These are phyloP conservation scores for Eupithecia vulgata DNA, from an alignment of 2,888 invertebrate species.

Conservation along the genomic window DNA sequence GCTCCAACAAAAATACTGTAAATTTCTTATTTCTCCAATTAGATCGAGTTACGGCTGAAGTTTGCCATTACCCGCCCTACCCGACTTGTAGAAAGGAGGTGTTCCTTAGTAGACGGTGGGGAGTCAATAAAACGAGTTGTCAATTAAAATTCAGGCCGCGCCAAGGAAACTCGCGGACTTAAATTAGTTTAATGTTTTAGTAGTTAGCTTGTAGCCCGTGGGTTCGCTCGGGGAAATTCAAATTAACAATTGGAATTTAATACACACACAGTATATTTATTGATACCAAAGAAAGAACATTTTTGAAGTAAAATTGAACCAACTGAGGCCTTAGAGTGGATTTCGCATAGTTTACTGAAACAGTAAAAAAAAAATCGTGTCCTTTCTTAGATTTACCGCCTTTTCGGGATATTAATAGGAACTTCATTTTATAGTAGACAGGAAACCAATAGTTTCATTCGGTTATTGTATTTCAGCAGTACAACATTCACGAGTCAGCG, in stretches of 20 bases:
- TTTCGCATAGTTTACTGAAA: neutral
- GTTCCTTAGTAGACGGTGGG: slow-evolving; percentile 43
- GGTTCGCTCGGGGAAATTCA: neutral
- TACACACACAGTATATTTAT: neutral
- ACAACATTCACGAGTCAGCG: too few species aligned
- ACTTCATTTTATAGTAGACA: too few species aligned
- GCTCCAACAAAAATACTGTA: slow-evolving; percentile 5
- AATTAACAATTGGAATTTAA: neutral
- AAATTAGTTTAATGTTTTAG: slow-evolving; percentile 27
- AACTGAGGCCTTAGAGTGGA: too few species aligned
- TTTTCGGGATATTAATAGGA: too few species aligned
- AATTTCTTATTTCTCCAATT: slow-evolving; percentile 25
- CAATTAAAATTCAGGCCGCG: slow-evolving; percentile 51
- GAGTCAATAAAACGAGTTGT: slow-evolving; percentile 47
- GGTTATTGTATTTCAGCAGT: too few species aligned
- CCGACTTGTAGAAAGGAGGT: slow-evolving; percentile 49
- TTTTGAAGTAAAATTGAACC: too few species aligned
- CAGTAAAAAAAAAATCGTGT: too few species aligned
- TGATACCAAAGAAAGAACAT: neutral
- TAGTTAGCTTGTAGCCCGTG: neutral
- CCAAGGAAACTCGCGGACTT: slow-evolving; percentile 10
- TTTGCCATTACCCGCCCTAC: slow-evolving; percentile 54
- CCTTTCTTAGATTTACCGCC: too few species aligned
- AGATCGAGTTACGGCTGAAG: slow-evolving; percentile 38
- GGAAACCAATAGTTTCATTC: too few species aligned